Base-by-base conservation (phyloP, 2,888 invertebrate species). In the Lasiommata megera region DNA sequence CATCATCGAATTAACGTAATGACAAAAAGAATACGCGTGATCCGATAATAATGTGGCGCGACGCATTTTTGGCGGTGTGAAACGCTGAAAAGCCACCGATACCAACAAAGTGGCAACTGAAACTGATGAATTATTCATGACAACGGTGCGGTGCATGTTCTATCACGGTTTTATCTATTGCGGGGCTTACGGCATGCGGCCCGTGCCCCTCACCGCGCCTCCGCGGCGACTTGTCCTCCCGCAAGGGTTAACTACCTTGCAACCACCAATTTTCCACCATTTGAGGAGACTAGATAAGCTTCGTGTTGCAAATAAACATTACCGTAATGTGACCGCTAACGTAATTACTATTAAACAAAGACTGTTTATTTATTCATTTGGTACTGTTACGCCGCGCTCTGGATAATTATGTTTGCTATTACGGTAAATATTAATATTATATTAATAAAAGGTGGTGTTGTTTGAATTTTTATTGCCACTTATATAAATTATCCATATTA, bases 121-220 rank as follows among this genome's bases (percentile, higher is more conserved):
- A 88, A 84, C 90, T 89, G 83, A 90, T 91, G 91, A 91, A 91
- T 91, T 84, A 91, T 91, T 91, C 91, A 91, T 88, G 77, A 70
- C 81, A 80, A 81, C 84, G 88, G 85, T 80, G 84, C 87, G 88
- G 90, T 88, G 91, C 91, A 91, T 91, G 91, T 91, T 90, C 91
- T 91, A 91, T 91, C 91, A 88, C 91, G 91, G 91, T 91, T 91
- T 89, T 91, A 91, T 91, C 91, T 91, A 91, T 91, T 88, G 90
- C 80, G 90, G 82, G 85, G 79, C 80, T 81, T 76, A 77, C 79
- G 76, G 77, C 48, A 34, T 52, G 40, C 57, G 52, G 50, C 40
- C 61, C 61, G 23, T 58, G 31, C 61, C 36, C 56, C 72, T 54
- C 59, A 55, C 68, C 68, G 61, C 69, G 74, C 70, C 75, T 74